Evolutionary conservation across 2,797 vertebrate genomes (phyloP).

Genomic region (Nannoperca australis): DNA sequence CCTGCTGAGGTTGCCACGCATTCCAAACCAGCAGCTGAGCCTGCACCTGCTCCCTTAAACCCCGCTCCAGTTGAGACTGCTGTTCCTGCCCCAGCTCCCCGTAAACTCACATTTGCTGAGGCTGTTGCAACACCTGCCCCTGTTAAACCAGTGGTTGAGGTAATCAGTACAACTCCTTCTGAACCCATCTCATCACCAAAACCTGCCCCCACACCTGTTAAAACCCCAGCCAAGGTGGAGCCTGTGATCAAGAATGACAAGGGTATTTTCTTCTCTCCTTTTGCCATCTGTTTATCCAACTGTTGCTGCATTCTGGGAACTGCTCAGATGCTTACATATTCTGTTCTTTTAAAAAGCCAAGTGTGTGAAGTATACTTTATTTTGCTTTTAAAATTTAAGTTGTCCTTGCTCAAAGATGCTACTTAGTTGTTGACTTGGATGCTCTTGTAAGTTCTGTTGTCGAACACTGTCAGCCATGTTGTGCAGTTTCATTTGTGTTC

Average conservation of each 20-base stretch:
- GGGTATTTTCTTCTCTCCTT: conserved; percentile 88
- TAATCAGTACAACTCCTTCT: conserved; percentile 56
- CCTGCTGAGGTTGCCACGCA: conserved; percentile 28
- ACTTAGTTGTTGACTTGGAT: not conserved
- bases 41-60: conserved; percentile 44
- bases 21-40: conserved; percentile 34
- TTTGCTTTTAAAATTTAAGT: not conserved
- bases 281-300: conserved; percentile 51
- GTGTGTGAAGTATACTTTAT: not conserved
- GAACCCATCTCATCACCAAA: conserved; percentile 70
- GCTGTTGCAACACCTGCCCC: conserved; percentile 75
- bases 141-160: conserved; percentile 74
- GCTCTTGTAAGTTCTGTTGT: not conserved
- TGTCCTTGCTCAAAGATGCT: not conserved
- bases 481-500: not conserved
- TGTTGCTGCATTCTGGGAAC: conserved; percentile 33
- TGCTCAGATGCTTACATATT: conserved; percentile 15
- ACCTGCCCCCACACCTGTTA: conserved; percentile 72
- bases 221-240: conserved; percentile 86
- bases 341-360: not conserved
- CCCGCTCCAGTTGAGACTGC: conserved; percentile 54
- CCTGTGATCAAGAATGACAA: conserved; percentile 93
- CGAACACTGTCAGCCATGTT: not conserved
- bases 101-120: conserved; percentile 83
- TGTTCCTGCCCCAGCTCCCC: conserved; percentile 50